Base-by-base conservation (phyloP, 2,797 vertebrate species). In the Lepilemur ruficaudatus region DNA sequence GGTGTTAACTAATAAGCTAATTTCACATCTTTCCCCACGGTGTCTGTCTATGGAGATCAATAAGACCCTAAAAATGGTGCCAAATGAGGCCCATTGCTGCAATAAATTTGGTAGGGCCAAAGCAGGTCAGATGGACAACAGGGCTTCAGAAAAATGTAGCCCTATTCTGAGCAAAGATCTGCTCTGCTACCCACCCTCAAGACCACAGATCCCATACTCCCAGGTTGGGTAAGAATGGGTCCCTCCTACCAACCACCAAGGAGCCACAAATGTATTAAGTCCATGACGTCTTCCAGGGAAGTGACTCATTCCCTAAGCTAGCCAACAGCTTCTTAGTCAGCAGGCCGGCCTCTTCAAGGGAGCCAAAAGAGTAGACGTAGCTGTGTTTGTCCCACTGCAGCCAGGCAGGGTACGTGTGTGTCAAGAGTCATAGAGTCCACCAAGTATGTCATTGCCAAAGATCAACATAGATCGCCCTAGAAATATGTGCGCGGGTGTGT, bases 1-100 rank as follows among this genome's bases (percentile, higher is more conserved):
- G 35, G 30, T 69, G 5, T 93, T 89, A 87, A 83, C 25, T 86
- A 91, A 57, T 50, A 95, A 94, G n/a, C 35, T 83, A 65, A 63
- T 91, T 50, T 87, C 32, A 50, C 43, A 75, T 91, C 76, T 92
- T 72, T 93, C 28, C 75, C 83, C 30, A 41, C 11, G 11, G 20
- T 82, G 14, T 81, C 61, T 88, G 17, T 73, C 88, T 35, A 1
- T 43, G 38, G 81, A 75, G 35, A 22, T 92, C 50, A 79, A 5
- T 75, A 57, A 93, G 82, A 69, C 15, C 41, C 84, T 69, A 38
- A 86, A 35, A 22, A 61, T 43, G 41, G 2, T 65, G 52, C 43
- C 83, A 76, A 28, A 43, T 79, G 55, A 70, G 41, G 38, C 46
- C 65, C 2, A 1, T 59, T 17, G 23, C 46, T 38, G 7, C 63